Evolutionary conservation across 2,113 vertebrate species (phyloP).

Genomic region (Colossoma macropomum): DNA sequence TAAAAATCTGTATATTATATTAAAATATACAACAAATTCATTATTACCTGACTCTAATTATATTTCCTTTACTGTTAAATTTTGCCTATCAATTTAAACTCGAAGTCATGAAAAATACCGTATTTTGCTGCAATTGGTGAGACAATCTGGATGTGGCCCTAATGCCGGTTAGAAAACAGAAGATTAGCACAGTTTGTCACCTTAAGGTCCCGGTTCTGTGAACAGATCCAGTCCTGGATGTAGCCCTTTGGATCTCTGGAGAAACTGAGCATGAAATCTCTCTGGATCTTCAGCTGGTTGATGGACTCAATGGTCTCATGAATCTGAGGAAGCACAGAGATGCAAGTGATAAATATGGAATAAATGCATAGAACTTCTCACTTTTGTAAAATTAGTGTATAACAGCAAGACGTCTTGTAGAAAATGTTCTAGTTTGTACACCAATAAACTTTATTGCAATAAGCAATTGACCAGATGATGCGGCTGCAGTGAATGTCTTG

Average conservation of each 20-base stretch:
- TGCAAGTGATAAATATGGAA: neutral
- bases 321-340: slow-evolving; percentile 77
- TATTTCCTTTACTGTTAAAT: too few relatives aligned
- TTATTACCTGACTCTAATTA: too few relatives aligned
- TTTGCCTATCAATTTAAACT: too few relatives aligned
- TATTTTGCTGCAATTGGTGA: neutral
- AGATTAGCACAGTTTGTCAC: slow-evolving; percentile 66
- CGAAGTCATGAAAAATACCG: too few relatives aligned
- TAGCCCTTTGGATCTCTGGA: slow-evolving; percentile 98
- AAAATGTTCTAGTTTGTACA: neutral
- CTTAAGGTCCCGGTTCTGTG: slow-evolving; percentile 97
- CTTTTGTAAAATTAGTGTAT: neutral
- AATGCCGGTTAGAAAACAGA: neutral
- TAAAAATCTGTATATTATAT: too few relatives aligned
- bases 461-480: neutral
- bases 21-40: too few relatives aligned
- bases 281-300: slow-evolving; percentile 98
- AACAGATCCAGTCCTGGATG: slow-evolving; percentile 97
- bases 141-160: neutral
- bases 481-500: slow-evolving; percentile 57
- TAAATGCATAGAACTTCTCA: neutral
- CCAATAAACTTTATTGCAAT: too few relatives aligned
- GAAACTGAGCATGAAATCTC: slow-evolving; percentile 99
- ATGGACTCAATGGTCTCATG: slow-evolving; percentile 99
- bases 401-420: neutral